phyloP scores from a whole-genome alignment of 2,113 vertebrate genomes.

The Entelurus aequoreus region DNA sequence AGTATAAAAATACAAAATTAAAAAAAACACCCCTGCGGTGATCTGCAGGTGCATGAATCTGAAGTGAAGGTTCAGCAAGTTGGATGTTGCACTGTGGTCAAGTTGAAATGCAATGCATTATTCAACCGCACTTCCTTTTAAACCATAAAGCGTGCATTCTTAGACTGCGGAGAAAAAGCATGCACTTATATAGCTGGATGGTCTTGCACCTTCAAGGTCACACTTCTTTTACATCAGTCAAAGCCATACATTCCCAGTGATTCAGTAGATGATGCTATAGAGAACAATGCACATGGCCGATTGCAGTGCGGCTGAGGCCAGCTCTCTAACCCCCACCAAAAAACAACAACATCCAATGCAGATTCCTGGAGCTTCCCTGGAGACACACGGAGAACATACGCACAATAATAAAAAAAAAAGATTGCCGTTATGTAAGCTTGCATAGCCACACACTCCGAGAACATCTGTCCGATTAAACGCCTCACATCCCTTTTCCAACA shows the following conservation, averaged over 20 bases:
- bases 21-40: neutral
- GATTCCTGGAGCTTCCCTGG: slow-evolving; percentile 63
- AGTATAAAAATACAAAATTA: neutral
- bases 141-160: slow-evolving; percentile 45
- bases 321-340: slow-evolving; percentile 65
- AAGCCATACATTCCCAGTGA: slow-evolving; percentile 21
- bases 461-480: slow-evolving; percentile 4
- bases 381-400: slow-evolving; percentile 52
- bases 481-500: slow-evolving; percentile 9
- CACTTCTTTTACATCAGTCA: slow-evolving; percentile 13
- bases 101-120: slow-evolving; percentile 49
- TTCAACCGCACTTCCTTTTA: slow-evolving; percentile 41
- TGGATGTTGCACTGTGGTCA: slow-evolving; percentile 31
- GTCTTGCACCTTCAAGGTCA: slow-evolving; percentile 31
- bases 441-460: slow-evolving; percentile 12
- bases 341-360: slow-evolving; percentile 54
- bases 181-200: slow-evolving; percentile 34
- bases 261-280: slow-evolving; percentile 21
- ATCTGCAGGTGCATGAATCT: neutral
- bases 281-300: slow-evolving; percentile 45
- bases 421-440: slow-evolving; percentile 19
- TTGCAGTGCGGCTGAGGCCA: slow-evolving; percentile 62
- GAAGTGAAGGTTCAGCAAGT: slow-evolving; percentile 20
- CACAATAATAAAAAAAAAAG: slow-evolving; percentile 24
- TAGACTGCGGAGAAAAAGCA: slow-evolving; percentile 38